Conservation (phyloP, 2,888 invertebrate genomes). For the Pimpla rufipes region DNA sequence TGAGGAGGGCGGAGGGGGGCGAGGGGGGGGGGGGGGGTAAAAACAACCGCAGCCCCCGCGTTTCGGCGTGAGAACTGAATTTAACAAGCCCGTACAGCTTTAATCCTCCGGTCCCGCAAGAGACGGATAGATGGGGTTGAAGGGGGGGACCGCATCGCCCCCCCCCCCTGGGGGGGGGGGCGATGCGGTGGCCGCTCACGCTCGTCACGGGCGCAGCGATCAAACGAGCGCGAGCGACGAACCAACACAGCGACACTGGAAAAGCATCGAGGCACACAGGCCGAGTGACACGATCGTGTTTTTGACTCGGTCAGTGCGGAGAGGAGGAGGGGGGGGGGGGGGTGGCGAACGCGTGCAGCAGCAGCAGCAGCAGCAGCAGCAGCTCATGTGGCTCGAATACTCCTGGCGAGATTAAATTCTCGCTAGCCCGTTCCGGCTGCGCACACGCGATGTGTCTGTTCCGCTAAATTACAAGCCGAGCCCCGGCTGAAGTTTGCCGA, state of each 20-base stretch:
- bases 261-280: slow-evolving; percentile 27
- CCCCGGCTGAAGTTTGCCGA: slow-evolving; percentile 42
- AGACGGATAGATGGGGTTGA: slow-evolving; percentile 26
- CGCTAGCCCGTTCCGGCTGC: slow-evolving; percentile 9
- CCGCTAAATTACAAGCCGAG: slow-evolving; percentile 49
- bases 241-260: slow-evolving; percentile 19
- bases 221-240: slow-evolving; percentile 39
- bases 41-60: slow-evolving; percentile 6
- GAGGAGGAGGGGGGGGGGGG: neutral
- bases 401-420: slow-evolving; percentile 60
- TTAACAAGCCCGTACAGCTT: slow-evolving; percentile 49
- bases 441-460: slow-evolving; percentile 55
- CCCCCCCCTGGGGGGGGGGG: no score
- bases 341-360: slow-evolving; percentile 4
- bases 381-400: slow-evolving; percentile 47
- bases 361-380: neutral
- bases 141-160: no score
- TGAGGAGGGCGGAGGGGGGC: neutral
- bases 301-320: slow-evolving; percentile 40
- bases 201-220: neutral
- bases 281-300: slow-evolving; percentile 35
- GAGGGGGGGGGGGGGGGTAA: neutral
- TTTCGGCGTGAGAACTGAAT: slow-evolving; percentile 44
- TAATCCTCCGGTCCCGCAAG: slow-evolving; percentile 48
- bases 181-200: no score